These are phyloP conservation scores for Drosophila pseudotalamancana DNA, from an alignment of 2,888 invertebrate species.

Conservation along the genomic window DNA sequence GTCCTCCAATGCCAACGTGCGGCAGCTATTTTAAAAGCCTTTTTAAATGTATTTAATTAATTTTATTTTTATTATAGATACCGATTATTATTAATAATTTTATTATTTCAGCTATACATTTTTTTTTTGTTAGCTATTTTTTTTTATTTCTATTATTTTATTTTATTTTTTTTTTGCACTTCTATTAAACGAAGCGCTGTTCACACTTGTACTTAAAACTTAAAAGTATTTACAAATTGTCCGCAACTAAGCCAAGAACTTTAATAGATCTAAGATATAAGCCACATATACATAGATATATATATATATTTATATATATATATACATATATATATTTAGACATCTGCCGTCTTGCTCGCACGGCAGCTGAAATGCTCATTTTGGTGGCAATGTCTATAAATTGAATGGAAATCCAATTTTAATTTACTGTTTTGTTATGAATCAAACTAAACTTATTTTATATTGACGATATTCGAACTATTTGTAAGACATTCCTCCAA, in stretches of 20 bases:
- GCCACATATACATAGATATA: conserved; percentile 2
- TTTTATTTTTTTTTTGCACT: conserved; percentile 6
- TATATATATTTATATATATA: conserved; percentile 5
- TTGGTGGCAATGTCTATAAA: conserved; percentile 30
- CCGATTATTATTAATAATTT: conserved; percentile 10
- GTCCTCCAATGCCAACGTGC: conserved; percentile 43
- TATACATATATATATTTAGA: conserved; percentile 3
- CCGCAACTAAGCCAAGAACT: conserved; percentile 49
- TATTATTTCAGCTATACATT: background rate
- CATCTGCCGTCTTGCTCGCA: conserved; percentile 30
- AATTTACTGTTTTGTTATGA: conserved; percentile 1
- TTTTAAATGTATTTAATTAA: conserved; percentile 10
- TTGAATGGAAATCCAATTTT: background rate
- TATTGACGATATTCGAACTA: background rate
- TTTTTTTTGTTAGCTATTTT: background rate
- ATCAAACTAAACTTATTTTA: background rate
- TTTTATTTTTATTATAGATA: background rate
- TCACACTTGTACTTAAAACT: conserved; percentile 48
- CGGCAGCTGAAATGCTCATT: conserved; percentile 20
- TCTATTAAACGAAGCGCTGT: conserved; percentile 16
- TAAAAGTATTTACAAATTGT: conserved; percentile 39
- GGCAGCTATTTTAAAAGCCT: conserved; percentile 36
- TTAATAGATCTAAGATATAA: conserved; percentile 31
- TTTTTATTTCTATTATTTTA: background rate
- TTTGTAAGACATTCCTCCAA: conserved; percentile 19